Evolutionary conservation across 2,888 invertebrate species (phyloP).

Genomic region (Callosobruchus maculatus): DNA sequence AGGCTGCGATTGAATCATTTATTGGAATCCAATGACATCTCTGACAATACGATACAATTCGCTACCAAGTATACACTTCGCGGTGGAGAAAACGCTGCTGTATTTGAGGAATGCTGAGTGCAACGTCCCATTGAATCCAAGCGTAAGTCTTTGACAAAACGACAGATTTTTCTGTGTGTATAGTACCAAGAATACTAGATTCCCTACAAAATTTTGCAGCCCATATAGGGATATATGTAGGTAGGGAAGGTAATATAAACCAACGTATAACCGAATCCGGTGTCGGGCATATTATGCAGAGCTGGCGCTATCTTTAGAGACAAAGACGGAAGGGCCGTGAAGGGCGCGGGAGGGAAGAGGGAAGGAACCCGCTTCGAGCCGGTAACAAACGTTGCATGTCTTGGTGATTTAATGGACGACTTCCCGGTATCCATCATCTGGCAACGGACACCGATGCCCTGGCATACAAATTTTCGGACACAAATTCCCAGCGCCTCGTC

Average conservation of each 20-base stretch:
- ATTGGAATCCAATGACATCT: too few species aligned
- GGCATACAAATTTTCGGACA: neutral
- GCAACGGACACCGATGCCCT: neutral
- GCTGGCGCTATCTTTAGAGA: neutral
- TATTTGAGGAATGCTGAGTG: too few species aligned
- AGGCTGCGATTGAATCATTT: too few species aligned
- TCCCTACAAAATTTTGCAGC: too few species aligned
- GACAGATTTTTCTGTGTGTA: too few species aligned
- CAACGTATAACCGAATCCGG: neutral
- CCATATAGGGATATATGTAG: too few species aligned
- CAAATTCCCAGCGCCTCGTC: neutral
- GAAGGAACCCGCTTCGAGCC: neutral
- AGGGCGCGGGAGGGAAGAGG: neutral
- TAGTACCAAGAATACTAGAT: too few species aligned
- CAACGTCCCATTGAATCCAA: too few species aligned
- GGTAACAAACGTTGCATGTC: slow-evolving; percentile 2
- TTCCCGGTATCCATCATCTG: neutral
- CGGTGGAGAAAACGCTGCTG: too few species aligned
- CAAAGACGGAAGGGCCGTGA: neutral
- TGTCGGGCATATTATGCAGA: neutral
- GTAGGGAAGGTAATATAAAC: neutral
- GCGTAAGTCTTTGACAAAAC: too few species aligned
- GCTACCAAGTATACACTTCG: too few species aligned
- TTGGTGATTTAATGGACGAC: neutral
- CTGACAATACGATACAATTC: too few species aligned